phyloP scores from a whole-genome alignment of 2,113 vertebrate genomes.

The Oreochromis spilurus region DNA sequence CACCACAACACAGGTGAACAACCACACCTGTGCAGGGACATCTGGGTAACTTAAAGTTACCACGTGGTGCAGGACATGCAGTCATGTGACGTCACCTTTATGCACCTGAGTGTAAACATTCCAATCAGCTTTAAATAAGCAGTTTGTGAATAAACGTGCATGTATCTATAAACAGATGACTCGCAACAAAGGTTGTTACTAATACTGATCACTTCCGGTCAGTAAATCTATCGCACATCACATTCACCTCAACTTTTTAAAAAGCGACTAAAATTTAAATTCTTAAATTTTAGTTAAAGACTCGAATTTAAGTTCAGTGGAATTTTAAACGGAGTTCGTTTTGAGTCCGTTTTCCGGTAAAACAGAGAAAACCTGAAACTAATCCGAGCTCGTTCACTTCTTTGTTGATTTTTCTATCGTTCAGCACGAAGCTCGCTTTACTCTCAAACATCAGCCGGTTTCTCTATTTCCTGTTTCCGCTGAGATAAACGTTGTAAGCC shows the following conservation, averaged over 20 bases:
- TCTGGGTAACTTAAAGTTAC: background rate
- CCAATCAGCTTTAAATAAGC: background rate
- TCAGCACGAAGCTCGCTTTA: background rate
- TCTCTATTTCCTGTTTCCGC: background rate
- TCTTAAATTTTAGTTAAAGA: background rate
- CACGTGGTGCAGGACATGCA: background rate
- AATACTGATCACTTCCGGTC: background rate
- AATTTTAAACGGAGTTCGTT: background rate
- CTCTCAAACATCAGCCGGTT: background rate
- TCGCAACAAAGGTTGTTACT: background rate
- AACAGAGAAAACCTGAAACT: background rate
- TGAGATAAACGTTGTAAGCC: accelerated
- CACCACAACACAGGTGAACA: background rate
- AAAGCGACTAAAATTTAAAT: background rate
- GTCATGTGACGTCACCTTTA: background rate
- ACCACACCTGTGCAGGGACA: background rate
- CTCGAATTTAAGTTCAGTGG: background rate
- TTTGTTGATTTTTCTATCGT: background rate
- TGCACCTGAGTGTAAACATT: background rate
- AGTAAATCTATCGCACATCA: background rate
- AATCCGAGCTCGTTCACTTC: background rate
- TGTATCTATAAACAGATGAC: background rate
- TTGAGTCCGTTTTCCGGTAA: accelerated
- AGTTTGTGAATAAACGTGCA: background rate
- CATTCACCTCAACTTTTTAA: background rate